Evolutionary conservation across 2,888 invertebrate genomes (phyloP), one percentile per base, ranked within the genome.

Genomic region (Microdon myrmicae): DNA sequence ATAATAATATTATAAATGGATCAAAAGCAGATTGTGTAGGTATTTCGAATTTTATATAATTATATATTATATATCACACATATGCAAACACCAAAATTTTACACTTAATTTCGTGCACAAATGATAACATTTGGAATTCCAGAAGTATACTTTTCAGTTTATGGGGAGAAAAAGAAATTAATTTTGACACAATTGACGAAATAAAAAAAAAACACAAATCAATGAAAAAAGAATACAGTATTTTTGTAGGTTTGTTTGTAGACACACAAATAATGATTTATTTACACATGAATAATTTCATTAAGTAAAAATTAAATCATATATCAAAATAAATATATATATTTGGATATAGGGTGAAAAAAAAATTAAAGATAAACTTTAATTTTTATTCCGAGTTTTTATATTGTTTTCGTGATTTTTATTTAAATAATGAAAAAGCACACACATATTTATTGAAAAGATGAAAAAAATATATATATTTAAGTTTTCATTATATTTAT

Each of bases 381-480:
- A 66, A 68, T 60, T 68, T 58, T 28, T 44, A 23, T 38, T 48
- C 41, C 16, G 19, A 23, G 31, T 31, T 49, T 49, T n/a, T n/a
- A n/a, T n/a, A n/a, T 39, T 19, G 39, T 54, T 47, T 31, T 43
- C 47, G 28, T 37, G 31, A 29, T 55, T 51, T 17, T 61, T 58
- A 54, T 60, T n/a, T n/a, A n/a, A n/a, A n/a, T n/a, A n/a, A n/a
- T n/a, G 60, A 61, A 58, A 67, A 69, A 70, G 66, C 67, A 68
- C 60, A 67, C 67, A 64, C 53, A 60, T 68, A 67, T 67, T 68
- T 70, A 68, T 67, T 67, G 69, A 71, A 69, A 71, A 70, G 60
- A 67, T 47, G 67, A 73, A 68, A 68, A 69, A 71, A 69, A 69
- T 73, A 71, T 70, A 73, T 71, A 72, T 69, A 72, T 71, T 67